Base-by-base conservation (phyloP, 2,888 invertebrate species). In the Halictus quadricinctus region DNA sequence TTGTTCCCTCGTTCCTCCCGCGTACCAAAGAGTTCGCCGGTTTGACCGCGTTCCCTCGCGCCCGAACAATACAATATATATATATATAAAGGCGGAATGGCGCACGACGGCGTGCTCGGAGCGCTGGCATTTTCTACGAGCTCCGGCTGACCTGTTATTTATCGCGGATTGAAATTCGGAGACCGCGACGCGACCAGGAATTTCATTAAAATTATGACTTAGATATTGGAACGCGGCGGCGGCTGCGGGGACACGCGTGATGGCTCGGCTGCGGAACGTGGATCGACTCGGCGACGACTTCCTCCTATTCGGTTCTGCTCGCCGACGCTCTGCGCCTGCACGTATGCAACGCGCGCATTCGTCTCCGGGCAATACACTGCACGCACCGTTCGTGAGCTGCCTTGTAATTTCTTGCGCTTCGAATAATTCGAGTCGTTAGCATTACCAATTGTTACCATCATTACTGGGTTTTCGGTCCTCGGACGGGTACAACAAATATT, bases 201-300 rank as follows among this genome's bases (percentile, higher is more conserved):
- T 94, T 94, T 94, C 94, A 94, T 94, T 94, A 94, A 93, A 93
- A 93, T 92, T 91, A 93, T 92, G 91, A 93, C 93, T 93, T 89
- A 91, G 93, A 93, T 93, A 93, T 94, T 92, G 93, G 92, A 92
- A 91, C 89, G 91, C 89, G 72, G 90, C 88, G 74, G 72, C 86
- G 87, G 84, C 84, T 87, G 90, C 86, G 1, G 70, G 25, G 72
- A 29, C 50, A 91, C 90, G 91, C 91, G 93, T 89, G 90, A 87
- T 88, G 91, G 93, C 92, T 93, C 92, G 93, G 90, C 90, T 85
- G 87, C 85, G 88, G 83, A 77, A 93, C 91, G 91, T 91, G 92
- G 87, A 89, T 86, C 85, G 91, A 91, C 90, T 91, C 66, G 18
- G 54, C 66, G 74, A 74, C 25, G 15, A 64, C 76, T 48, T 13